Conservation (phyloP, 2,888 invertebrate species). For the Chalcosyrphus nemorum region DNA sequence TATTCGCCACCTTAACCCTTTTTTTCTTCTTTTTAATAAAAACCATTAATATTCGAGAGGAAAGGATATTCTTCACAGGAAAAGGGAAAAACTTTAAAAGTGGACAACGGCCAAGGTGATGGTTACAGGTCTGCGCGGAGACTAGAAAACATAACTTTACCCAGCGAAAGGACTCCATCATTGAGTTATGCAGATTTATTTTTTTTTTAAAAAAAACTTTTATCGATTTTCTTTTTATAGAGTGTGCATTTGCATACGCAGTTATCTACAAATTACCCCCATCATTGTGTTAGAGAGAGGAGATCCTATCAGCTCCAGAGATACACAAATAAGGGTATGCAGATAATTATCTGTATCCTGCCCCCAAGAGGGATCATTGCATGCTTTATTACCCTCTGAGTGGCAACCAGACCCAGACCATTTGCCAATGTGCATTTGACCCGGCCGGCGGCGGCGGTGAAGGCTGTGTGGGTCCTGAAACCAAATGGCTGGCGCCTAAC, state of each 20-base stretch:
- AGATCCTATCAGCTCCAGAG: conserved; percentile 44
- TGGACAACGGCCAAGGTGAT: conserved; percentile 10
- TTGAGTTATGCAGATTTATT: conserved; percentile 44
- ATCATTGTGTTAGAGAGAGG: conserved; percentile 39
- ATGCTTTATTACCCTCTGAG: conserved; percentile 67
- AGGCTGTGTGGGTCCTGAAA: conserved; percentile 30
- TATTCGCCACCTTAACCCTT: conserved; percentile 35
- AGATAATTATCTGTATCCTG: conserved; percentile 61
- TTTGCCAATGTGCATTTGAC: conserved; percentile 56
- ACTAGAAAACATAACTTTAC: background rate
- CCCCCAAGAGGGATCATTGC: conserved; percentile 55
- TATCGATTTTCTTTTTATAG: conserved; percentile 52
- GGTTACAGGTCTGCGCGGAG: conserved; percentile 14
- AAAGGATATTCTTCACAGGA: conserved; percentile 23
- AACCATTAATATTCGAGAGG: conserved; percentile 51
- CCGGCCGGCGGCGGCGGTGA: conserved; percentile 5
- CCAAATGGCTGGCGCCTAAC: conserved; percentile 55
- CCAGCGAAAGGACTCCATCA: background rate
- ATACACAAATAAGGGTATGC: conserved; percentile 47
- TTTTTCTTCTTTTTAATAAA: too few relatives aligned
- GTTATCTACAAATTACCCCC: conserved; percentile 62
- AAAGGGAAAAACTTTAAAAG: conserved; percentile 15
- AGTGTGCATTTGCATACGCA: conserved; percentile 53
- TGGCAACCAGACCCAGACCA: conserved; percentile 34
- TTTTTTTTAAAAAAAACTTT: conserved; percentile 53